These are phyloP conservation scores for Axis porcinus DNA, from an alignment of 2,113 vertebrate species.

Conservation along the genomic window DNA sequence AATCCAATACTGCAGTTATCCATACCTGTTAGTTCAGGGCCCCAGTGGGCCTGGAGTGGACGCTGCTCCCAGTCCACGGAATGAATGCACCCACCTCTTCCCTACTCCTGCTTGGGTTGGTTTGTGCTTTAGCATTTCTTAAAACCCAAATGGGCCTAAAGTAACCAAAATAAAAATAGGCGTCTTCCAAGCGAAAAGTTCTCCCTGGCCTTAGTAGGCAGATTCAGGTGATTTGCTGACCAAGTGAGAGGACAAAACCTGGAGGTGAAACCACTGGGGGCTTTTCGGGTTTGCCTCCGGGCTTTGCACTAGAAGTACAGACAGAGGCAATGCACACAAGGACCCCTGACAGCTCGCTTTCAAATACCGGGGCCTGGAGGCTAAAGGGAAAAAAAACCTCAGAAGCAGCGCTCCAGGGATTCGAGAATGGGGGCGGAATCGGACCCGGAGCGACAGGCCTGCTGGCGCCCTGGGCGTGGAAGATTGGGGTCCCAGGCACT, in stretches of 20 bases:
- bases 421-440: no score
- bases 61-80: not conserved
- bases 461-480: not conserved
- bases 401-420: not conserved
- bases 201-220: not conserved
- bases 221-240: not conserved
- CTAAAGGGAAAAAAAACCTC: no score
- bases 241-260: not conserved
- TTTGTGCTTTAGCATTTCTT: not conserved
- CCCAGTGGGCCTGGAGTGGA: not conserved
- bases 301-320: not conserved
- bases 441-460: not conserved
- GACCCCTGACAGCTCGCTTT: not conserved
- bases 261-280: not conserved
- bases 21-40: not conserved
- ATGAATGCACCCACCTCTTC: not conserved
- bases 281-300: not conserved
- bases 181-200: not conserved
- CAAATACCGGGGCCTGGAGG: not conserved
- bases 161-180: slow-evolving; percentile 1
- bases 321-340: not conserved
- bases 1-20: not conserved
- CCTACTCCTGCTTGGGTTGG: not conserved
- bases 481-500: not conserved
- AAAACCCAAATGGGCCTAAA: slow-evolving; percentile 15